A percentile compares a stretch with the other conserved stretches of the same genome.
Conservation (phyloP, 2,797 vertebrate species). For the Hyperoplus immaculatus region DNA sequence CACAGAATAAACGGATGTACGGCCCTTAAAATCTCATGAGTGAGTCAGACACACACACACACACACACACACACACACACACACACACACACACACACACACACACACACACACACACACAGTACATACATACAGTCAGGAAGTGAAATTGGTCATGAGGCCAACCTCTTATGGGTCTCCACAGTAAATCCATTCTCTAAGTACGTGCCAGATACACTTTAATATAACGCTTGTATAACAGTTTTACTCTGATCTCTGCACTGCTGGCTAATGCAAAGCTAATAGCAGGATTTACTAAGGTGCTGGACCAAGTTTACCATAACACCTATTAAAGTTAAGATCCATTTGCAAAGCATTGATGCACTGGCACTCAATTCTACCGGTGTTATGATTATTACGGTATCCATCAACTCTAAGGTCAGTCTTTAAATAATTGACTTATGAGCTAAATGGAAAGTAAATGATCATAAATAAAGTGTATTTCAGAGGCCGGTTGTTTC, state of each 20-base stretch:
- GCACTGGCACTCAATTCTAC: not conserved
- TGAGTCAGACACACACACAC: constrained; percentile 1
- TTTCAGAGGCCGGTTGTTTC: not conserved
- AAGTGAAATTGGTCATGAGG: constrained; percentile 29
- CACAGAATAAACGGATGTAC: constrained; percentile 21
- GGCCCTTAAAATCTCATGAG: constrained; percentile 34
- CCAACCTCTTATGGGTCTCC: constrained; percentile 44
- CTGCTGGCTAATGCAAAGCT: constrained; percentile 8
- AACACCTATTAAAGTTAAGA: constrained; percentile 25
- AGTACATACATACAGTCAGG: not conserved
- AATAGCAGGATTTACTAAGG: constrained; percentile 26
- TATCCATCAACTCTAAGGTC: not conserved
- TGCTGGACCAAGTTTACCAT: constrained; percentile 24
- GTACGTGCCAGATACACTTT: constrained; percentile 51
- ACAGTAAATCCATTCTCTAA: constrained; percentile 43
- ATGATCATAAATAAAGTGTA: not conserved
- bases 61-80: no score
- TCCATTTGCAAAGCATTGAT: constrained; percentile 20
- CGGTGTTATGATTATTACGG: not conserved
- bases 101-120: no score
- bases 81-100: no score
- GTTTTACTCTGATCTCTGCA: constrained; percentile 51
- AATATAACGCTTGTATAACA: constrained; percentile 62
- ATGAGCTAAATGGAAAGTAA: not conserved
- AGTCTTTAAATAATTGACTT: constrained; percentile 7